Evolutionary conservation across 2,888 invertebrate genomes (phyloP), one percentile per base, ranked within the genome.

Genomic region (Idaea straminata): DNA sequence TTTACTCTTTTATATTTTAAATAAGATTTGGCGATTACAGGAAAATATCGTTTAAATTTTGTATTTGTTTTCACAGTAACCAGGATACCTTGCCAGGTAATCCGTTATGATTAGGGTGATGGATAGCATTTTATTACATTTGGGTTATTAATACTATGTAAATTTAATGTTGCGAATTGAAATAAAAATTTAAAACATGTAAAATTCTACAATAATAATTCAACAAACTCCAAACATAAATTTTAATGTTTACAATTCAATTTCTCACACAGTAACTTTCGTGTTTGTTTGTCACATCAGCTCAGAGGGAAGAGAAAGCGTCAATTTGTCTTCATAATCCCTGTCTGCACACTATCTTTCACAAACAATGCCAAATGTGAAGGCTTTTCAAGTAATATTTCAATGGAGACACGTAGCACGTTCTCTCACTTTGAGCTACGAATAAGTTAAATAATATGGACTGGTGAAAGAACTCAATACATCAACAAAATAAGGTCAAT

Each of bases 281-380:
- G 65, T 68, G 65, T 69, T 63, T 66, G 68, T 63, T 70, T 69
- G 64, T 65, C 63, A 70, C 64, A 65, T 66, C 65, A 68, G 64
- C 65, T 62, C 63, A 65, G 59, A 61, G 67, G 62, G 69, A 62
- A 69, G 72, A 73, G 74, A 70, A 73, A 75, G 74, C 75, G 61
- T 66, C 68, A 71, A 71, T 80, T 79, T 77, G 72, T 78, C 76
- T 74, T 75, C 69, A 75, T 81, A 75, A 79, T 77, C 80, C 75
- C 68, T 35, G 63, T 64, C 63, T 67, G 68, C 63, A 65, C 67
- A 63, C 66, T 69, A 68, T 72, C 68, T 70, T 66, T 63, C 25
- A 69, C 69, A 72, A 72, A 72, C 72, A 72, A 70, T 69, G 66
- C 66, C 65, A 69, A 69, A 68, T 69, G 64, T 64, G 66, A 62